phyloP scores from a whole-genome alignment of 37 sponge, comb jelly and placozoan species.

The Agelas oroides region DNA sequence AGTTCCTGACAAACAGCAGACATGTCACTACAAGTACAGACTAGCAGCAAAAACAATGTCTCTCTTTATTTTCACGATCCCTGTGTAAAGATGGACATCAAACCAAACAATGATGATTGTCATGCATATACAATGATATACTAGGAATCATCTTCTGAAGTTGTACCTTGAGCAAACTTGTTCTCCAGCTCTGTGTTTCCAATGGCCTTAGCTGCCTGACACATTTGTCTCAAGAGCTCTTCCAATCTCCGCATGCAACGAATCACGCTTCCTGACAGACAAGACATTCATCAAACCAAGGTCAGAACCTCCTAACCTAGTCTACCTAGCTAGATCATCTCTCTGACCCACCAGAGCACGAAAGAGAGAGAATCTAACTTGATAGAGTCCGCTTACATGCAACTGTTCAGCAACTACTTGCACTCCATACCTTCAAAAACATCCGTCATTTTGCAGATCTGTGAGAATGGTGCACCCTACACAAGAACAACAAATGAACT shows the following conservation, averaged over 20 bases:
- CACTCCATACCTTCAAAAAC: constrained; percentile 80
- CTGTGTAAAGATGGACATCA: constrained; percentile 26
- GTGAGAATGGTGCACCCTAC: constrained; percentile 87
- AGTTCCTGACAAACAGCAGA: no score
- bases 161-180: constrained; percentile 86
- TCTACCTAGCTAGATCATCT: background rate
- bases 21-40: constrained; percentile 80
- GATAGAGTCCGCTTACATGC: no score
- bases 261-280: constrained; percentile 86
- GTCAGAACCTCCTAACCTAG: background rate
- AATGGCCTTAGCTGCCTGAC: constrained; percentile 96
- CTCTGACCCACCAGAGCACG: background rate
- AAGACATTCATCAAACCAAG: background rate
- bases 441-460: constrained; percentile 99
- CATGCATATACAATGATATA: no score
- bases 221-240: constrained; percentile 96
- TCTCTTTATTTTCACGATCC: constrained; percentile 94
- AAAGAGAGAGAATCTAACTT: background rate
- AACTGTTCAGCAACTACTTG: no score
- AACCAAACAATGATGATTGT: no score
- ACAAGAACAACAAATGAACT: background rate
- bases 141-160: no score
- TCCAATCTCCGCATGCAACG: constrained; percentile 94
- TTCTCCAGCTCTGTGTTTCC: constrained; percentile 96
- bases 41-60: constrained; percentile 99